Base-by-base conservation (phyloP, 1,140 invertebrate species). In the Drosophila kanapiae region DNA sequence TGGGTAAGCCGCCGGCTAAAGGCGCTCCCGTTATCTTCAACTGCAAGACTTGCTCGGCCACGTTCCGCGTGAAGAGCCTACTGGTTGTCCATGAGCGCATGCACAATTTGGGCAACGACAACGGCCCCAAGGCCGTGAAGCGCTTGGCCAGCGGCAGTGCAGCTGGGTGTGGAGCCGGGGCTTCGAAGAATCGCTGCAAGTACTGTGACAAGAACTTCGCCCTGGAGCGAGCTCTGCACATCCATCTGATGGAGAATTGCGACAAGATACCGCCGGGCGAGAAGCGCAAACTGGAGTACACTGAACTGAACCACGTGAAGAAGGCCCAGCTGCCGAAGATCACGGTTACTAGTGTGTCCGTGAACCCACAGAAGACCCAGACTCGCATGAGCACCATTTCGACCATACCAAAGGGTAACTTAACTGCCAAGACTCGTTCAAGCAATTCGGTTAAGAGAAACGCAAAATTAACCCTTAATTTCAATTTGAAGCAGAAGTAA, bases 171-270 rank as follows among this genome's bases (percentile, higher is more conserved):
- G 23, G 23, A 23, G 1, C 13, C 13, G 23, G 18, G 8, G 35
- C 18, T 1, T 56, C 4, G 31, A 78, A 64, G 43, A 83, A 64
- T 64, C 70, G 48, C 45, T 92, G 91, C 64, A 91, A 91, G 48
- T 92, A 80, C 48, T 92, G 91, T 57, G 91, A 92, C 65, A 92
- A 92, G 56, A 90, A 80, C 31, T 92, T 92, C 47, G 87, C 78
- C 4, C 27, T 92, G 9, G 82, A 87, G 37, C 87, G 82, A 10
- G 84, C 91, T 3, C 62, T 92, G 7, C 91, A 92, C 43, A 91
- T 92, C 23, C 91, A 92, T 56, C 62, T 92, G 10, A 76, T 92
- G 87, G 78, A 90, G 45, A 86, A 92, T 35, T 92, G 91, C 47
- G 62, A 65, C 42, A 92, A 92, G 43, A 92, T 92, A 51, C 91